Percentiles rank a stretch among this genome's conserved stretches.
Evolutionary conservation across 2,797 vertebrate genomes (phyloP).

Genomic region (Chelonia mydas): DNA sequence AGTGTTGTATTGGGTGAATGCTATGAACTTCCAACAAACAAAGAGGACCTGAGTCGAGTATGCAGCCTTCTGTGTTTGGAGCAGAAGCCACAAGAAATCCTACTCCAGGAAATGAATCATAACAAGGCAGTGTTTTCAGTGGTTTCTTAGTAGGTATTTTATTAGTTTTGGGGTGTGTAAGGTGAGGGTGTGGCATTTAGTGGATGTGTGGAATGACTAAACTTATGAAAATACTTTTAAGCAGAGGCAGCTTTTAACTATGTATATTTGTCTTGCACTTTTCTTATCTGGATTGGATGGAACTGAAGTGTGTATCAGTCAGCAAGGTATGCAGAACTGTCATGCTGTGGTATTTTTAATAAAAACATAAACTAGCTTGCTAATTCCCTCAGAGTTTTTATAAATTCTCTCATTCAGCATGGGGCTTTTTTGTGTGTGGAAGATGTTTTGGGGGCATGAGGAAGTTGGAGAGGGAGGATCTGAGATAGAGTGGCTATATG

Average conservation of each 20-base stretch:
- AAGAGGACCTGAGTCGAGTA: not conserved
- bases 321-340: not conserved
- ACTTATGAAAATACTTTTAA: not conserved
- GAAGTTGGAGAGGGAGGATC: not conserved
- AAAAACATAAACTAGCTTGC: not conserved
- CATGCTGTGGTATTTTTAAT: not conserved
- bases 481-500: not conserved
- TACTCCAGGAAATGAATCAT: conserved; percentile 68
- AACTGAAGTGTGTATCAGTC: not conserved
- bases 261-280: not conserved
- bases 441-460: not conserved
- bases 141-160: accelerated
- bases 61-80: conserved; percentile 82
- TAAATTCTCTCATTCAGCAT: not conserved
- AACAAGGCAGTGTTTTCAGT: conserved; percentile 53
- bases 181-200: not conserved
- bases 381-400: not conserved
- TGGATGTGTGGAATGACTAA: not conserved
- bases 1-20: conserved; percentile 26
- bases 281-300: not conserved
- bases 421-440: not conserved
- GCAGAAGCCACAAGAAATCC: conserved; percentile 14
- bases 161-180: not conserved
- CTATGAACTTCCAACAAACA: accelerated
- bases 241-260: not conserved